Evolutionary conservation across 2,113 vertebrate genomes (phyloP), one percentile per base, ranked within the genome.

Genomic region (Xiphorhynchus elegans): DNA sequence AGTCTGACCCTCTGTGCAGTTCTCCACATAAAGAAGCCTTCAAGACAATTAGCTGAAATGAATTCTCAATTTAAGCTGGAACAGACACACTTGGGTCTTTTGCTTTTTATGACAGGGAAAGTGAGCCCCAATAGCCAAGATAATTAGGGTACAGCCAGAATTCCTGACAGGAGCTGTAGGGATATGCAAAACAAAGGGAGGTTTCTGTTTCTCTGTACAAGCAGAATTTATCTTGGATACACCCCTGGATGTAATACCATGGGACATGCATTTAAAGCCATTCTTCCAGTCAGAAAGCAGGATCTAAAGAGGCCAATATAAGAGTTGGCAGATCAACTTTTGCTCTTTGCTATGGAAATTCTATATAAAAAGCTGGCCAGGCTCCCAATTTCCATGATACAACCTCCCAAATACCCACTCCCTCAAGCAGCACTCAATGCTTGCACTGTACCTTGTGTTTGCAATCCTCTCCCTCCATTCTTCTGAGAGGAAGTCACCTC

Each of bases 381-480:
- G 33, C 85, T 96, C 95, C 94, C 93, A 93, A 78, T 95, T 96
- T 96, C 96, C 92, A 95, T 89, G 74, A 74, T 86, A 64, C 69
- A 92, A 47, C 83, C 79, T 82, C 88, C 73, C 73, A 93, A 75
- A 83, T 23, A 81, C 67, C 81, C 92, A 75, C 83, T 50, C 93
- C 89, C 59, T 77, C 91, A 89, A 80, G 78, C 73, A 76, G 55
- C 42, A 29, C 44, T 90, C 59, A 82, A 24, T 5, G 18, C 59
- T 68, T 87, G 56, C 66, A 93, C 94, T 29, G 69, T 98, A 99
- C 99, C 99, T 99, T 97, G 99, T 99, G 98, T 98, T 99, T 89
- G 99, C 99, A 59, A 99, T 99, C 84, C 99, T 98, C 74, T 99
- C 99, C 86, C 98, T 98, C 99, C 99, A 99, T 96, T 99, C 99